Conservation (phyloP, 1,140 invertebrate species). For the Carposina sasakii region DNA sequence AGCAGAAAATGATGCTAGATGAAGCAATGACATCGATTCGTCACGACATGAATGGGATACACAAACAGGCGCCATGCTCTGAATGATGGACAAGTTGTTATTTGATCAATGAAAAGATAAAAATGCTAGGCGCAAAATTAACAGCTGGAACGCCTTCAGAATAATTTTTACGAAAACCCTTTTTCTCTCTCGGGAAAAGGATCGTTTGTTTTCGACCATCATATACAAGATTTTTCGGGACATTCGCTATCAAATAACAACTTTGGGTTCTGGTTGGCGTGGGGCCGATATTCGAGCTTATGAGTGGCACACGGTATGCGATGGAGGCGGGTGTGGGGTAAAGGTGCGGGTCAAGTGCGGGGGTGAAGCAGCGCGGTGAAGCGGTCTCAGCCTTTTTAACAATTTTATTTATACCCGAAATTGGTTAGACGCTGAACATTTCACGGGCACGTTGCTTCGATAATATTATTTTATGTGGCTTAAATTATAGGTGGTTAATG, state of each 20-base stretch:
- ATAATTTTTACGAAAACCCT: too few relatives aligned
- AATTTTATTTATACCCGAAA: too few relatives aligned
- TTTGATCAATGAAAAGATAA: slow-evolving; percentile 11
- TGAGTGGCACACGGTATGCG: slow-evolving; percentile 64
- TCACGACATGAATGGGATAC: slow-evolving; percentile 37
- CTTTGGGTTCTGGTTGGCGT: slow-evolving; percentile 20
- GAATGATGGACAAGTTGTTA: slow-evolving; percentile 31
- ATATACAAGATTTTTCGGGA: too few relatives aligned
- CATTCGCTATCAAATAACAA: slow-evolving; percentile 26
- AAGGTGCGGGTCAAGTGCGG: slow-evolving; percentile 26
- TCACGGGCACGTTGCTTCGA: too few relatives aligned
- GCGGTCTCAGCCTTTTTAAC: slow-evolving; percentile 32
- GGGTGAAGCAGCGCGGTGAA: slow-evolving; percentile 40
- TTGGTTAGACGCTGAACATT: too few relatives aligned
- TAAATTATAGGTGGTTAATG: too few relatives aligned
- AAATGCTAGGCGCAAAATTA: too few relatives aligned
- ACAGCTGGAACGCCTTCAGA: too few relatives aligned
- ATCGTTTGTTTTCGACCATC: too few relatives aligned
- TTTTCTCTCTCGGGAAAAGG: too few relatives aligned
- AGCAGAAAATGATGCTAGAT: too few relatives aligned
- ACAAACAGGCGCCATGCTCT: slow-evolving; percentile 60
- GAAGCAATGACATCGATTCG: slow-evolving; percentile 41
- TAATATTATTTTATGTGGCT: too few relatives aligned
- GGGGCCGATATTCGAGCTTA: slow-evolving; percentile 35
- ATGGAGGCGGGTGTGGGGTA: slow-evolving; percentile 24